Percentiles rank a stretch among this genome's conserved stretches.
These are phyloP conservation scores for Paramormyrops hopkinsi DNA, from an alignment of 2,797 vertebrate species.

Conservation along the genomic window DNA sequence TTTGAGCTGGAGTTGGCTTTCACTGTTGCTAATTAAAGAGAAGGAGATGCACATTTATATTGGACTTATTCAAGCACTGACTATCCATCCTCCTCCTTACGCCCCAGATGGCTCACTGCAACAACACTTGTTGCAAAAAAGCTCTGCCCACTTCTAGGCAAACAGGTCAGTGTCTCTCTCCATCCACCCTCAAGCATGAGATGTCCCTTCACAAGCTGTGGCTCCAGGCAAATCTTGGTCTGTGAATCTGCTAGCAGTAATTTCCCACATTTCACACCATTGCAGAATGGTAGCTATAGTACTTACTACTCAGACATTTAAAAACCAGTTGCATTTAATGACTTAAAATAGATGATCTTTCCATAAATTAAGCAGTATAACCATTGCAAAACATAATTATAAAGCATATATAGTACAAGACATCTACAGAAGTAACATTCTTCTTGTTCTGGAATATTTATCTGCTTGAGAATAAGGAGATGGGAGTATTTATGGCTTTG, in stretches of 20 bases:
- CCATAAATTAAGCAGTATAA: background rate
- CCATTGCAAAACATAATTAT: background rate
- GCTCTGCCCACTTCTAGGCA: background rate
- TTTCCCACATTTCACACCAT: background rate
- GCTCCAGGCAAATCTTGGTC: background rate
- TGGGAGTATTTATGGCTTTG: background rate
- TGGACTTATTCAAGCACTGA: background rate
- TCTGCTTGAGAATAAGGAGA: background rate
- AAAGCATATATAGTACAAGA: background rate
- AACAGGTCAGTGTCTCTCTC: background rate
- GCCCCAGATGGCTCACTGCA: background rate
- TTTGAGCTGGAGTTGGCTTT: background rate
- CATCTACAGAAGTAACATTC: background rate
- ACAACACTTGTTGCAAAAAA: background rate
- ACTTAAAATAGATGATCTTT: background rate
- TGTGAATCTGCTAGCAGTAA: background rate
- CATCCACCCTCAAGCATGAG: background rate
- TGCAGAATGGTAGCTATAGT: background rate
- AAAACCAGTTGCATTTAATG: background rate
- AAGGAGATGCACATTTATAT: background rate
- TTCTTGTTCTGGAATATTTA: background rate
- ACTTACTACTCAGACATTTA: background rate
- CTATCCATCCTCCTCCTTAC: background rate
- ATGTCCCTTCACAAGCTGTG: slow-evolving; percentile 10
- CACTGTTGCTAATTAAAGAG: background rate